phyloP scores from a whole-genome alignment of 2,888 invertebrate genomes.

The Leucophenga maculata region DNA sequence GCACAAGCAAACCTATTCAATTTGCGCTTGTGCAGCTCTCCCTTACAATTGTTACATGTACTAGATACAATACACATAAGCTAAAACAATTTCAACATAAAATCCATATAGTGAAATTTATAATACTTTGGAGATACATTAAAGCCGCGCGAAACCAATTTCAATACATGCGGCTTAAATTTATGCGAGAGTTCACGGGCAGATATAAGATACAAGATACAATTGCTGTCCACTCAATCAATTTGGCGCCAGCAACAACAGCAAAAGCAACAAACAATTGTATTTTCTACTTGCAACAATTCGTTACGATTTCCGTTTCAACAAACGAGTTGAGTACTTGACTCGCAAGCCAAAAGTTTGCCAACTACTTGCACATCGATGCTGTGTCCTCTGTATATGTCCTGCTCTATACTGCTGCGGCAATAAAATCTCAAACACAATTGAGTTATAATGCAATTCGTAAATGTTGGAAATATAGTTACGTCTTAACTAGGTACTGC shows the following conservation, averaged over 20 bases:
- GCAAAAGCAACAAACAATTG: not conserved
- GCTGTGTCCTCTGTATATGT: not conserved
- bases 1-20: too few relatives aligned
- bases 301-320: conserved; percentile 13
- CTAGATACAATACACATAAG: too few relatives aligned
- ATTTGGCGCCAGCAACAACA: conserved; percentile 18
- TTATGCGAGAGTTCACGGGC: not conserved
- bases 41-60: too few relatives aligned
- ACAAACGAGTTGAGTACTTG: not conserved
- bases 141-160: conserved; percentile 51
- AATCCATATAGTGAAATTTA: conserved; percentile 43
- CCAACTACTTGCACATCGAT: not conserved
- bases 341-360: not conserved
- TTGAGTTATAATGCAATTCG: conserved; percentile 66
- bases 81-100: too few relatives aligned
- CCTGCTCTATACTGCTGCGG: conserved; percentile 8
- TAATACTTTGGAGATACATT: conserved; percentile 60
- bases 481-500: conserved; percentile 28
- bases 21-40: too few relatives aligned
- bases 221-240: conserved; percentile 19
- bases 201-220: not conserved
- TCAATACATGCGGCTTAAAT: conserved; percentile 51
- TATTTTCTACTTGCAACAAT: not conserved
- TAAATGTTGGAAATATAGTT: conserved; percentile 63
- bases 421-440: conserved; percentile 60